Evolutionary conservation across 1,140 invertebrate genomes (phyloP).

Genomic region (Drosophila equinoxialis): DNA sequence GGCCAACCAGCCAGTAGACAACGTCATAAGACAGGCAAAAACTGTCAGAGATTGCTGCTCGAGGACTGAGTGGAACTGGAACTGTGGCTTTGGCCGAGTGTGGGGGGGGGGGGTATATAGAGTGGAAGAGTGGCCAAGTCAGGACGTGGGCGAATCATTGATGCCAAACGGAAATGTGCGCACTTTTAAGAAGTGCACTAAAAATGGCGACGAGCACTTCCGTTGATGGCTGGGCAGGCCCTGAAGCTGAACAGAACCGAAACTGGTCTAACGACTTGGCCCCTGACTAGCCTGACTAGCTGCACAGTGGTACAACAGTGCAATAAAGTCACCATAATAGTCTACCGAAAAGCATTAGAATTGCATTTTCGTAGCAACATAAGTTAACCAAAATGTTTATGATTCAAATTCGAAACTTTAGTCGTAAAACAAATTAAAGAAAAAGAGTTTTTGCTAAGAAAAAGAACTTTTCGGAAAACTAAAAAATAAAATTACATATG

Average conservation of each 20-base stretch:
- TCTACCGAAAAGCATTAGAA: neutral
- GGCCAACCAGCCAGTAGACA: constrained; percentile 11
- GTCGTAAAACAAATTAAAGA: too few relatives aligned
- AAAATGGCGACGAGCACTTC: constrained; percentile 81
- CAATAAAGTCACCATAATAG: neutral
- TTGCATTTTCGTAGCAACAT: too few relatives aligned
- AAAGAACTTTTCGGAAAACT: too few relatives aligned
- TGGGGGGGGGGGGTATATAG: neutral
- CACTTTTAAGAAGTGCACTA: constrained; percentile 80
- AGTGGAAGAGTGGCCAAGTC: constrained; percentile 27
- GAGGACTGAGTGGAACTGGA: neutral
- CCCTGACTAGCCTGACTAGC: constrained; percentile 31
- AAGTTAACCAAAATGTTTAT: too few relatives aligned
- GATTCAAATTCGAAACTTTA: too few relatives aligned
- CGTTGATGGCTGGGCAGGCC: constrained; percentile 58
- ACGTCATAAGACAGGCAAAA: neutral
- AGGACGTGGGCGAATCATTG: constrained; percentile 64
- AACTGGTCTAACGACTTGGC: constrained; percentile 17
- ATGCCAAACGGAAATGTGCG: constrained; percentile 80
- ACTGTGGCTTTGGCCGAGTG: neutral
- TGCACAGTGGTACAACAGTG: constrained; percentile 3
- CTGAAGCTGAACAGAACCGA: constrained; percentile 40
- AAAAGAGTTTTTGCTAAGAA: too few relatives aligned
- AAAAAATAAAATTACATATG: too few relatives aligned
- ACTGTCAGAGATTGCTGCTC: neutral